phyloP scores from a whole-genome alignment of 2,113 vertebrate species.

The Phyllostomus hastatus region DNA sequence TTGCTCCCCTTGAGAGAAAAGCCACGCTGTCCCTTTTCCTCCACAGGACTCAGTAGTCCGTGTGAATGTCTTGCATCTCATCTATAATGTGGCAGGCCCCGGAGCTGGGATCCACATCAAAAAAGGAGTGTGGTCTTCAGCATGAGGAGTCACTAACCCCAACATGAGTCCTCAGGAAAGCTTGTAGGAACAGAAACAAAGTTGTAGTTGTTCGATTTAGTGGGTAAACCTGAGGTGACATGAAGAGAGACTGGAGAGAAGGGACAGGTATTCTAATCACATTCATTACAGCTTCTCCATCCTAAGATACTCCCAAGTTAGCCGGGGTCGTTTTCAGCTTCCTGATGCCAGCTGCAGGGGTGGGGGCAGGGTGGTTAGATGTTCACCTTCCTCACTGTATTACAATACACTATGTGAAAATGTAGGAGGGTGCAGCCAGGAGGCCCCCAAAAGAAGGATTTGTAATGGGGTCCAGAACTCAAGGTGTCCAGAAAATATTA shows the following conservation, averaged over 20 bases:
- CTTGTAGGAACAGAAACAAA: neutral
- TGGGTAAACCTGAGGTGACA: neutral
- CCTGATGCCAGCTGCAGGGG: neutral
- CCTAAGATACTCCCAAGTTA: neutral
- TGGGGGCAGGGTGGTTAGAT: neutral
- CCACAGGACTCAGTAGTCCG: no score
- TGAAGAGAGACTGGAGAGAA: neutral
- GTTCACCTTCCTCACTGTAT: neutral
- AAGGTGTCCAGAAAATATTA: no score
- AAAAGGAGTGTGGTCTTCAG: neutral
- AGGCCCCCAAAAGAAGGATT: no score
- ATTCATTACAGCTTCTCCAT: neutral
- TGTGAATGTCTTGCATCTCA: no score
- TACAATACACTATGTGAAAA: neutral
- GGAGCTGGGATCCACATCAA: no score
- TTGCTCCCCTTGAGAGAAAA: no score
- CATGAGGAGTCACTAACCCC: neutral
- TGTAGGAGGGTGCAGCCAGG: no score
- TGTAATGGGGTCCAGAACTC: no score
- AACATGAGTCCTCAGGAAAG: neutral
- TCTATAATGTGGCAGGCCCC: no score
- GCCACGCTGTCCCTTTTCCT: no score
- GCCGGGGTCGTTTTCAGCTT: neutral
- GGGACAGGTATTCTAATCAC: neutral
- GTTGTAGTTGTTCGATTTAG: neutral